Evolutionary conservation across 2,888 invertebrate species (phyloP), one percentile per base, ranked within the genome.

Genomic region (Muschampia staudingeri): DNA sequence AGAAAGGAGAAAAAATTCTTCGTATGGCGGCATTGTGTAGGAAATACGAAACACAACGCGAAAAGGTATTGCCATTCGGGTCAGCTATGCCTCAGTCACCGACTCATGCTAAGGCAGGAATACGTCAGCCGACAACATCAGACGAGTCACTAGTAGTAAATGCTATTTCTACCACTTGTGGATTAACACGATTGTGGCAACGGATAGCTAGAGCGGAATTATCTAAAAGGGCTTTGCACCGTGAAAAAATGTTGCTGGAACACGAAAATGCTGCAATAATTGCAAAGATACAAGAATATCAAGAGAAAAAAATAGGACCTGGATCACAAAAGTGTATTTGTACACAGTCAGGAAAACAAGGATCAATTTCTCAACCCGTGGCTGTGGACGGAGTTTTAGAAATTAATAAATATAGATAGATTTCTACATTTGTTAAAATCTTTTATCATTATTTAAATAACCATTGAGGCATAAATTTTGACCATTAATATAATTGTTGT

Each of bases 21-120:
- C 95, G 96, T 37, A 88, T 97, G 84, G 95, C 96, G 37, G 94
- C 94, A 37, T 92, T 97, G n/a, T 97, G 97, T 85, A 92, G 97
- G 56, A 97, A 97, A 90, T 97, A 96, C 87, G 97, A 97, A 92
- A 97, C 97, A 0, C 95, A 95, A 84, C 92, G 94, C 16, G 97
- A 97, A 91, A 97, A 97, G 88, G 92, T 97, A 25, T 84, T 96
- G 70, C 96, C 96, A 1, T 97, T 91, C 83, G 95, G 94, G 72
- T 91, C 91, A 9, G 82, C 80, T 19, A 75, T 86, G 72, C 94
- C 94, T 40, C 90, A 92, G 78, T 91, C 92, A 2, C 93, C 94
- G 25, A 89, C 88, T n/a, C 88, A 91, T 83, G 85, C 88, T 9
- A 94, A 93, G 84, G 76, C 78, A 14, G 91, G 87, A 76, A 82